Evolutionary conservation across 2,113 vertebrate species (phyloP).

Genomic region (Stomatorhinus ivindoensis): DNA sequence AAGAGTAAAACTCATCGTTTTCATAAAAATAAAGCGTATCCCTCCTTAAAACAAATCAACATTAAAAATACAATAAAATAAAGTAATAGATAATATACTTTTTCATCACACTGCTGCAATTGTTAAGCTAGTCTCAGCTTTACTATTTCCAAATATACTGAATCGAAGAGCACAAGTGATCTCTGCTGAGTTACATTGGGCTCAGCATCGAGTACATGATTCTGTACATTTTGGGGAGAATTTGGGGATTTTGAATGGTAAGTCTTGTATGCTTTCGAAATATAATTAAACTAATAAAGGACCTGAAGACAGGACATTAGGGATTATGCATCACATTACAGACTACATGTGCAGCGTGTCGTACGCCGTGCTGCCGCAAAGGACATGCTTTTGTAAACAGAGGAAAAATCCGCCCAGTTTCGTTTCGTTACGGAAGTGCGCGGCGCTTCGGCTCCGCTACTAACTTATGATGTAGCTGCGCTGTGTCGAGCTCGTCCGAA

Average conservation of each 20-base stretch:
- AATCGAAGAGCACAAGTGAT: neutral
- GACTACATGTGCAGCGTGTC: neutral
- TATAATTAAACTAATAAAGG: neutral
- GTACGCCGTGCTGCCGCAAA: neutral
- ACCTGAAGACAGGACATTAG: neutral
- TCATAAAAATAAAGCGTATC: neutral
- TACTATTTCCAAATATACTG: neutral
- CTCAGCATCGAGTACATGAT: neutral
- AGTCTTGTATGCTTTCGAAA: neutral
- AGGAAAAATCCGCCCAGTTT: slow-evolving; percentile 21
- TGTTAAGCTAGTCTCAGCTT: neutral
- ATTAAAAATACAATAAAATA: neutral
- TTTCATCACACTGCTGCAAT: neutral
- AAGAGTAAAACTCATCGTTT: neutral
- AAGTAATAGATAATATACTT: neutral
- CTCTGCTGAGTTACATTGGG: neutral
- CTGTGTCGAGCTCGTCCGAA: neutral
- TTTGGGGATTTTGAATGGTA: neutral
- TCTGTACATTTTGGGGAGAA: neutral
- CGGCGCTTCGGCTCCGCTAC: neutral
- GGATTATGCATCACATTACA: neutral
- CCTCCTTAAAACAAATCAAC: neutral
- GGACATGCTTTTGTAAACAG: neutral
- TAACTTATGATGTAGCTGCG: neutral
- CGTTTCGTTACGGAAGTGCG: slow-evolving; percentile 45